Conservation (phyloP, 2,888 invertebrate species). For the Hesperia comma region DNA sequence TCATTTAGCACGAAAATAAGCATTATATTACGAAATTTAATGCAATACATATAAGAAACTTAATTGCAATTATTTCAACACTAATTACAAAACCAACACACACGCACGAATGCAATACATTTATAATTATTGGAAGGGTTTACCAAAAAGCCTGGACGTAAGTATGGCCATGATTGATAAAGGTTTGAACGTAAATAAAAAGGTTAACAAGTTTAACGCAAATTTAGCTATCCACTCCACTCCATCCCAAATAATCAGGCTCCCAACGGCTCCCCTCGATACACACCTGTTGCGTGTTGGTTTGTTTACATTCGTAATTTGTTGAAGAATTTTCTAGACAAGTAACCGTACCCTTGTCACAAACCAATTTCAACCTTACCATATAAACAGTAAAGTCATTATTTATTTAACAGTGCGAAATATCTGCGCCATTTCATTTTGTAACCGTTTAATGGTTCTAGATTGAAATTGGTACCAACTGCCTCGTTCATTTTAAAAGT, state of each 20-base stretch:
- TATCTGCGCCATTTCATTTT: constrained; percentile 43
- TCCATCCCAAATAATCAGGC: constrained; percentile 18
- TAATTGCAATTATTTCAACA: no score
- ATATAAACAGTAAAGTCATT: background rate
- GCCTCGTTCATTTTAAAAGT: background rate
- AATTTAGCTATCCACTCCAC: constrained; percentile 6
- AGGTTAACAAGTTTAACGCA: background rate
- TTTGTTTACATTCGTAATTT: constrained; percentile 66
- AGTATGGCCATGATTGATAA: background rate
- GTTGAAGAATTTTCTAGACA: constrained; percentile 58
- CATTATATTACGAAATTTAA: no score
- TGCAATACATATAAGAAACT: no score
- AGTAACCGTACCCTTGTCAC: constrained; percentile 38
- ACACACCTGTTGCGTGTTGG: constrained; percentile 61
- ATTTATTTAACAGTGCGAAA: constrained; percentile 21
- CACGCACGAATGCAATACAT: no score
- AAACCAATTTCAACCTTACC: constrained; percentile 38
- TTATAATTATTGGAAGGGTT: no score
- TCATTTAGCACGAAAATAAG: no score
- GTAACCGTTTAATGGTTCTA: constrained; percentile 40
- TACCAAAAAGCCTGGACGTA: no score
- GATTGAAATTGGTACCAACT: constrained; percentile 34
- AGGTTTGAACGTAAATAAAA: constrained; percentile 2
- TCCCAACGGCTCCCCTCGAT: constrained; percentile 35
- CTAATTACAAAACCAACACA: no score